Base-by-base conservation (phyloP, 1,140 invertebrate species). In the Mercenaria mercenaria region DNA sequence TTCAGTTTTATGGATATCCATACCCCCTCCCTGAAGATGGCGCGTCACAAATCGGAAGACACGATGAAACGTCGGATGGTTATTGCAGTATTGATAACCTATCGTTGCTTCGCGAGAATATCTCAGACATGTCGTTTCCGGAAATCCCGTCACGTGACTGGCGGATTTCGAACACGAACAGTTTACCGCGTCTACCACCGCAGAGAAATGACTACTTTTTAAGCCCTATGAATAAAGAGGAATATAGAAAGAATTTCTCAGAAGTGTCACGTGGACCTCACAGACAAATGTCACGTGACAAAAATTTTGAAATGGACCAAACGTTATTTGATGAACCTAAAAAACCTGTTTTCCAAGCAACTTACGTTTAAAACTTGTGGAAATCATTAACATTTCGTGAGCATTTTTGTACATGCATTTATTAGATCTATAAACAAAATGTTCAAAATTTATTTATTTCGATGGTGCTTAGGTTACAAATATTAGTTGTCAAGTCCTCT, bases 11-110 rank as follows among this genome's bases (percentile, higher is more conserved):
- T 20, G 41, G 37, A 8, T 76, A 89, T 41, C 80, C 67, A 2
- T 76, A 77, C 74, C 74, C 84, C 6, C 34, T 77, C n/a, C 34
- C 20, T 4, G 79, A 84, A 1, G 80, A 76, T 52, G 64, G 29
- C 20, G 23, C 32, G 6, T 18, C 29, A 6, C 34, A 69, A 23
- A 41, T 34, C 18, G 69, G 81, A 8, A 32, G 88, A 56, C 56
- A 34, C 41, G 88, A 89, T 15, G 86, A 88, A 39, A 81, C 86
- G 8, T 83, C 88, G 1, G 88, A 89, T 47, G 88, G 88, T 41
- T 89, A 89, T 37, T 84, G 80, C 39, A 89, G 88, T 34, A 89
- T 89, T 43, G 88, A 89, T 69, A 89, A 83, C 52, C 32, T 83
- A n/a, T 89, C 88, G 18, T n/a, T 84, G 29, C 50, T 82, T 10